A percentile compares a stretch with the other conserved stretches of the same genome.
Conservation (phyloP, 2,113 vertebrate species). For the Myrmecobius fasciatus region DNA sequence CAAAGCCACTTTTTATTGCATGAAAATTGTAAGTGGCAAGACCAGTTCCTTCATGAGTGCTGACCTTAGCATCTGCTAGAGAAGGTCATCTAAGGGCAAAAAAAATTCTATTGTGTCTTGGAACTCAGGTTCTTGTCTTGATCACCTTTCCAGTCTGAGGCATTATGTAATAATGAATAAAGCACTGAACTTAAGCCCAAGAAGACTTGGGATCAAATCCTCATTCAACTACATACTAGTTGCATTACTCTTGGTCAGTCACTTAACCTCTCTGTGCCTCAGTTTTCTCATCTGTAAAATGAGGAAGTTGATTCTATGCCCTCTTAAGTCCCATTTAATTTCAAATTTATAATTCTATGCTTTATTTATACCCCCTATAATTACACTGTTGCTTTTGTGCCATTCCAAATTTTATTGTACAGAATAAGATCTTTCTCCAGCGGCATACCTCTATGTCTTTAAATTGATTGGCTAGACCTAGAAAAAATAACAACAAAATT, state of each 20-base stretch:
- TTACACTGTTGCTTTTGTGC: not conserved
- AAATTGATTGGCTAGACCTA: no score
- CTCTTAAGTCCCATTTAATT: not conserved
- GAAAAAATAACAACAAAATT: no score
- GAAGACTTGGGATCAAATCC: not conserved
- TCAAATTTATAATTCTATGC: not conserved
- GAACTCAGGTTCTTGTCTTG: not conserved
- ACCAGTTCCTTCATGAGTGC: not conserved
- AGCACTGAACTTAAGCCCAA: not conserved
- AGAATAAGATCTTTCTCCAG: conserved; percentile 7
- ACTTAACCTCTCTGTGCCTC: not conserved
- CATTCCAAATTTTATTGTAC: not conserved
- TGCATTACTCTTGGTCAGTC: not conserved
- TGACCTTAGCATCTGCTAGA: not conserved
- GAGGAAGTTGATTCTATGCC: not conserved
- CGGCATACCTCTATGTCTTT: not conserved
- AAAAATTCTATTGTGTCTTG: not conserved
- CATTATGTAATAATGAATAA: not conserved
- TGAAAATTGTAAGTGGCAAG: not conserved
- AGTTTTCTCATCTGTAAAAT: not conserved
- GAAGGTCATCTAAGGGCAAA: not conserved
- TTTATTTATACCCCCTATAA: not conserved
- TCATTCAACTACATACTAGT: not conserved
- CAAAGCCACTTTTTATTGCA: not conserved
- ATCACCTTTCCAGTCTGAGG: not conserved